Base-by-base conservation (phyloP, 1,140 invertebrate genomes). In the Asbolus verrucosus region DNA sequence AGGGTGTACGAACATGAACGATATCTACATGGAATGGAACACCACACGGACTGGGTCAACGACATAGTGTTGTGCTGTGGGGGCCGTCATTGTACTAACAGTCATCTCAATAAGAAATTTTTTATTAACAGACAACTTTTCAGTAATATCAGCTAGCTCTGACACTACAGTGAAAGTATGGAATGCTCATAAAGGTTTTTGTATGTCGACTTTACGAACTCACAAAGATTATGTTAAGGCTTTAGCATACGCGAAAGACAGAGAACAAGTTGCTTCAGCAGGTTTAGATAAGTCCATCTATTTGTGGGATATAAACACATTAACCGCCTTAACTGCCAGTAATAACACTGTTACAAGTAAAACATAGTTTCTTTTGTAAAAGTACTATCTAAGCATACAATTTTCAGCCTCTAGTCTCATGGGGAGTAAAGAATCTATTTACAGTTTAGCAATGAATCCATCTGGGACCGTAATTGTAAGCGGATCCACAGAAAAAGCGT, bases 31-130 rank as follows among this genome's bases (percentile, higher is more conserved):
- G 97, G 96, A 1, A 94, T 96, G 92, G 94, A 96, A 80, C 97
- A 99, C 84, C 98, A 99, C 79, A 99, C 97, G 11, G 98, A 99
- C 83, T 99, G 98, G 98, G 96, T 99, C 8, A 99, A 99, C 84
- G 98, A 99, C 84, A 97, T 99, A 81, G 93, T 99, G 6, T 85
- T 99, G 0, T 99, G 97, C 81, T 98, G 97, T 84, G 92, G 93
- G 74, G 97, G 97, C 21, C 92, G 95, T 83, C 97, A 98, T 84
- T 88, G 94, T 96, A 82, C 6, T 67, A 21, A 9, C 31, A 54
- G 8, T 27, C 13, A 5, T 2, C 36, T 6, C 1, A 14, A 15
- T 43, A 9, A n/a, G 27, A 6, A 27, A 33, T 2, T 30, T 59
- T 54, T 33, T 8, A 9, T 30, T 19, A n/a, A 39, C 33, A 21